Evolutionary conservation across 2,113 vertebrate genomes (phyloP).

Genomic region (Loxodonta africana): DNA sequence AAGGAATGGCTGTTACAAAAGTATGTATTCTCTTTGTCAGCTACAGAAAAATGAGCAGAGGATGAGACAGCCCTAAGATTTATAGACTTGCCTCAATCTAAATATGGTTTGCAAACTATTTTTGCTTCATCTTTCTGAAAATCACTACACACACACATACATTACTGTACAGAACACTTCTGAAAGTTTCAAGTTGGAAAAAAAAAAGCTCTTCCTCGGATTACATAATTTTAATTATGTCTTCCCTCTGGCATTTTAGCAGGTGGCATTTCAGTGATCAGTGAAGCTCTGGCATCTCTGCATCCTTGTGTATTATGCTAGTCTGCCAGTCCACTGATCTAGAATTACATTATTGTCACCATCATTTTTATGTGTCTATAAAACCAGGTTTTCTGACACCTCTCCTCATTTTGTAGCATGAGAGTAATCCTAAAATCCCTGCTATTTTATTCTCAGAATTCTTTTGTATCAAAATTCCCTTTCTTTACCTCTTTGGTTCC

Average conservation of each 20-base stretch:
- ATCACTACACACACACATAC: neutral
- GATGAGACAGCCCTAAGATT: neutral
- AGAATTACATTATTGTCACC: slow-evolving; percentile 70
- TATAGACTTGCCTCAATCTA: slow-evolving; percentile 40
- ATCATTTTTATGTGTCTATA: slow-evolving; percentile 66
- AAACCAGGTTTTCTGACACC: slow-evolving; percentile 69
- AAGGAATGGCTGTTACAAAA: slow-evolving; percentile 59
- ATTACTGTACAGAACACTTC: slow-evolving; percentile 18
- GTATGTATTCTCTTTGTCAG: slow-evolving; percentile 65
- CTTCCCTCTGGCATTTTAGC: slow-evolving; percentile 77
- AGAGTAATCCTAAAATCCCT: neutral
- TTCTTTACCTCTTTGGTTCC: neutral
- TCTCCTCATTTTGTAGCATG: slow-evolving; percentile 40
- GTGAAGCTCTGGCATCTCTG: slow-evolving; percentile 48
- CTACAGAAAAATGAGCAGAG: slow-evolving; percentile 58
- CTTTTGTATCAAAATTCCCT: neutral
- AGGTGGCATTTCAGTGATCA: slow-evolving; percentile 80
- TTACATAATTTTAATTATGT: slow-evolving; percentile 77
- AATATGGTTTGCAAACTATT: slow-evolving; percentile 58
- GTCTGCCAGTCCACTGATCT: slow-evolving; percentile 64
- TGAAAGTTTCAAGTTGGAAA: slow-evolving; percentile 47
- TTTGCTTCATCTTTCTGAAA: slow-evolving; percentile 60
- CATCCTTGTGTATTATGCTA: slow-evolving; percentile 23
- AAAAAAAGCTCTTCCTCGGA: slow-evolving; percentile 51
- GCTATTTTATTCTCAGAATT: slow-evolving; percentile 13